Evolutionary conservation across 2,797 vertebrate genomes (phyloP), one percentile per base, ranked within the genome.

Genomic region (Sphaeramia orbicularis): DNA sequence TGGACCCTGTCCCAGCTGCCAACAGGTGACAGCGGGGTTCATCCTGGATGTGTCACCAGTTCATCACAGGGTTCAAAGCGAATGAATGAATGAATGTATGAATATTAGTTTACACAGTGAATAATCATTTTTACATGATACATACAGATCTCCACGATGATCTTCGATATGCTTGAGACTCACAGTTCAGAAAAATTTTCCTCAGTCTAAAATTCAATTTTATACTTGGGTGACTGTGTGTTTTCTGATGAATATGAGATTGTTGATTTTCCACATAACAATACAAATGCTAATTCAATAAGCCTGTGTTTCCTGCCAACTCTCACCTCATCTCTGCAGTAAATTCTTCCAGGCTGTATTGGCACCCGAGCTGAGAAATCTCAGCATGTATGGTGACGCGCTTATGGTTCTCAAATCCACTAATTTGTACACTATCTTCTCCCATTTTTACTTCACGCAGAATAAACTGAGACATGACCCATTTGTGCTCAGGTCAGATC

Each of bases 281-380:
- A 75, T 80, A 78, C 32, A 49, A 71, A 77, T 57, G 57, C 60
- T 78, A 70, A 84, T 85, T 85, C 8, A 32, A 74, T 83, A 75
- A 78, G 41, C 69, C 41, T 12, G 32, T 44, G 38, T 45, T 74
- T 48, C 66, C 60, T 78, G 63, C 51, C 77, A 81, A 6, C 21
- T 56, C 19, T 40, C 45, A 64, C 62, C 71, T 74, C 36, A 15
- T 61, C 56, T 70, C 0, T 0, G 48, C 59, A 16, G 47, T 66
- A 19, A 51, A 71, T 71, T 74, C 52, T 67, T 73, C 48, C 14
- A 0, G 49, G 56, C 51, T 51, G 52, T 58, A 18, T 78, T 77
- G 80, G 65, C 76, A 59, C 27, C 6, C 0, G 24, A 71, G 42
- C 54, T 62, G 44, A 15, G 30, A 52, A 78, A 67, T 65, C 21